These are phyloP conservation scores for Oryzias dopingdopingensis DNA, from an alignment of 2,797 vertebrate genomes.

Conservation along the genomic window DNA sequence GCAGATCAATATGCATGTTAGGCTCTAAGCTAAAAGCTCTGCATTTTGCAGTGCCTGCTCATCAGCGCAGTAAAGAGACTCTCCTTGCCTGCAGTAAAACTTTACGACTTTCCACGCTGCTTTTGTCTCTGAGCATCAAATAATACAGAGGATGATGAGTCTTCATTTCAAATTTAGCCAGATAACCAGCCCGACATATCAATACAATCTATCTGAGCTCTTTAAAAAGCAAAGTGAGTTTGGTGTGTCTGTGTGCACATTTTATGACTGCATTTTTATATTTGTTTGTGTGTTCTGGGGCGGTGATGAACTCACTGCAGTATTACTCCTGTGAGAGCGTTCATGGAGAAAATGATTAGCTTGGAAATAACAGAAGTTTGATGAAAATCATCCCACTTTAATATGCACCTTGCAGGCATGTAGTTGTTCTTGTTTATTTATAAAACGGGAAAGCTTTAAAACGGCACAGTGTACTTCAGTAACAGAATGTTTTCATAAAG, in stretches of 20 bases:
- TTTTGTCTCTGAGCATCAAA: slow-evolving; percentile 70
- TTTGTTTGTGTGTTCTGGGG: slow-evolving; percentile 32
- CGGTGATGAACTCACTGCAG: slow-evolving; percentile 55
- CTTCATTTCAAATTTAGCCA: slow-evolving; percentile 71
- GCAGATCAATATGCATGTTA: slow-evolving; percentile 47
- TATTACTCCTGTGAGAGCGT: slow-evolving; percentile 62
- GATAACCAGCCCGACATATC: slow-evolving; percentile 68
- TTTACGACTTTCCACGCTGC: slow-evolving; percentile 69
- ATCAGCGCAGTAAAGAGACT: slow-evolving; percentile 73
- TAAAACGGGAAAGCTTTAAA: slow-evolving; percentile 58
- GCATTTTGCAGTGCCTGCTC: slow-evolving; percentile 54
- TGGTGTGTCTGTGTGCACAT: slow-evolving; percentile 13
- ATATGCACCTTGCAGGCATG: slow-evolving; percentile 50
- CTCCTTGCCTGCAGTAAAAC: slow-evolving; percentile 69
- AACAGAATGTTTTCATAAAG: slow-evolving; percentile 36
- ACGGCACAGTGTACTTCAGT: slow-evolving; percentile 26
- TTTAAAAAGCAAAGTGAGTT: slow-evolving; percentile 57
- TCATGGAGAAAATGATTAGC: slow-evolving; percentile 70
- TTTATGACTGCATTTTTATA: slow-evolving; percentile 21
- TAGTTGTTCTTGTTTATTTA: slow-evolving; percentile 55
- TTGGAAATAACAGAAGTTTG: slow-evolving; percentile 67
- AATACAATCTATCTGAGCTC: slow-evolving; percentile 71
- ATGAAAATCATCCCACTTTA: slow-evolving; percentile 70
- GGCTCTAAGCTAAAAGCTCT: slow-evolving; percentile 24
- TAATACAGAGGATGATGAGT: slow-evolving; percentile 68